These are phyloP conservation scores for Torymus auratus DNA, from an alignment of 2,888 invertebrate species.

Conservation along the genomic window DNA sequence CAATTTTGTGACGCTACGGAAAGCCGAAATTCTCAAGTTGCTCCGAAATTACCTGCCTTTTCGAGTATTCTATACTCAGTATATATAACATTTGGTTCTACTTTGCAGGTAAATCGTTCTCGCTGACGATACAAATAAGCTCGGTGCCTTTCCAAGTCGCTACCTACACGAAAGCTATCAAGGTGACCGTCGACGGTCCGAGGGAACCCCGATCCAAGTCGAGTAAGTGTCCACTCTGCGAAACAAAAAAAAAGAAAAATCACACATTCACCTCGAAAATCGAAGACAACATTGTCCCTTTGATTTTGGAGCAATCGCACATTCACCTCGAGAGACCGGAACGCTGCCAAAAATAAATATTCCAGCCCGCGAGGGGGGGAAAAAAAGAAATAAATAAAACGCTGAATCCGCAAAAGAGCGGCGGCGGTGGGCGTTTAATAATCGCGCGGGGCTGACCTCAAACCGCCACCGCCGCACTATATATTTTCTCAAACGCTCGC, in stretches of 20 bases:
- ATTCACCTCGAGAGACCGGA: too few relatives aligned
- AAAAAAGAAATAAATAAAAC: neutral
- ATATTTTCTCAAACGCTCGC: constrained; percentile 6
- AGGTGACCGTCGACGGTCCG: constrained; percentile 99
- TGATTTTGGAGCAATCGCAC: too few relatives aligned
- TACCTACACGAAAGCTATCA: constrained; percentile 97
- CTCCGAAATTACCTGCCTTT: too few relatives aligned
- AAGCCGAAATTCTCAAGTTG: too few relatives aligned
- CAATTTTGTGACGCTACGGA: too few relatives aligned
- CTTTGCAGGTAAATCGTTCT: constrained; percentile 90
- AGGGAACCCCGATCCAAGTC: constrained; percentile 97
- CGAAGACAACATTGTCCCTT: too few relatives aligned
- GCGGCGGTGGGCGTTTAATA: constrained; percentile 70
- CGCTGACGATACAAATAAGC: constrained; percentile 94
- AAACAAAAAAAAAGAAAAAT: neutral
- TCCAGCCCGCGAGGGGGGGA: neutral
- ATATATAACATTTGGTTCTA: constrained; percentile 22
- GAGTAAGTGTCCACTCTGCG: constrained; percentile 82
- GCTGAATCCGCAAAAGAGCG: constrained; percentile 71
- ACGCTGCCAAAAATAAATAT: constrained; percentile 8
- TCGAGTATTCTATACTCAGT: neutral
- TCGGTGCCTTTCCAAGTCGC: constrained; percentile 90
- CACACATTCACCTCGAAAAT: too few relatives aligned
- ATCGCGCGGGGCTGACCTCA: constrained; percentile 66
- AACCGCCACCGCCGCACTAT: constrained; percentile 21